Evolutionary conservation across 2,113 vertebrate species (phyloP).

Genomic region (Erythrocercus mccallii): DNA sequence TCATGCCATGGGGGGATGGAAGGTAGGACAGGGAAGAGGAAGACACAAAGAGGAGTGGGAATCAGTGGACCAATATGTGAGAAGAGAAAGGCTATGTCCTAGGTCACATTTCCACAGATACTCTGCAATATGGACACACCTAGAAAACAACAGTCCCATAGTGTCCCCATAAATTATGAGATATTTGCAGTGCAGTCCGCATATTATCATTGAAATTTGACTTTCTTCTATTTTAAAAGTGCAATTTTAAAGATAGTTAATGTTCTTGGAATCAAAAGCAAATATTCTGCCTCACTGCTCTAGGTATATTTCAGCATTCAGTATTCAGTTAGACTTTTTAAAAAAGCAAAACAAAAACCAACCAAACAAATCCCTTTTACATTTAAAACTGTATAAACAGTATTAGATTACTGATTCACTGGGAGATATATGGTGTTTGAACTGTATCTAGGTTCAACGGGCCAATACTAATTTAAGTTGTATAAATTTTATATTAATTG

Average conservation of each 20-base stretch:
- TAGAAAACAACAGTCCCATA: background rate
- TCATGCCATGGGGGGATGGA: rapidly evolving
- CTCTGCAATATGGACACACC: background rate
- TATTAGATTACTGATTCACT: background rate
- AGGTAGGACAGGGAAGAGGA: background rate
- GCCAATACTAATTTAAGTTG: background rate
- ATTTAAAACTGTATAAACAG: background rate
- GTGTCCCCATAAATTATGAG: background rate
- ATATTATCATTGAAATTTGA: background rate
- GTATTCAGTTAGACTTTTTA: background rate
- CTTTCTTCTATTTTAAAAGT: background rate
- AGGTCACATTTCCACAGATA: background rate
- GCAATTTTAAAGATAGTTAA: background rate
- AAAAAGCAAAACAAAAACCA: background rate
- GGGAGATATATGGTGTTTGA: background rate
- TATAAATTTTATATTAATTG: background rate
- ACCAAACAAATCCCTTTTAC: background rate
- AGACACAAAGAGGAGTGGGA: background rate
- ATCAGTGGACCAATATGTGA: background rate
- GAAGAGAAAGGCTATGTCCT: background rate
- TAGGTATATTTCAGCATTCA: background rate
- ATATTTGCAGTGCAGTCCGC: background rate
- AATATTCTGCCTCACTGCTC: background rate
- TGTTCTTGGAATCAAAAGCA: background rate
- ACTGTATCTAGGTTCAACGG: background rate